Base-by-base conservation (phyloP, 1,140 invertebrate species). In the Laodelphax striatellus region DNA sequence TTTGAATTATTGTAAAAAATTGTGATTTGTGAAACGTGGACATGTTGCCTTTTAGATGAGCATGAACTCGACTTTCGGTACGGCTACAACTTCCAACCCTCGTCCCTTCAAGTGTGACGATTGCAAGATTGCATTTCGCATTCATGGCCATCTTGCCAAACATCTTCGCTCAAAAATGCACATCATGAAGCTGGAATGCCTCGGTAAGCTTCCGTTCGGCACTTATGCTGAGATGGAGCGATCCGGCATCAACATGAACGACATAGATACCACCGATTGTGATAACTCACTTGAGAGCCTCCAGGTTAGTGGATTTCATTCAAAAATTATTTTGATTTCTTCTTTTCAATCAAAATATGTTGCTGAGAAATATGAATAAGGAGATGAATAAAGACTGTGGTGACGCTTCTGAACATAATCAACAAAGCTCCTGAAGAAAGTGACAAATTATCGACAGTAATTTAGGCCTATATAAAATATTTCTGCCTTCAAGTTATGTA, bases 111-210 rank as follows among this genome's bases (percentile, higher is more conserved):
- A 94, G 69, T 98, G 95, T 76, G 85, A 83, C 6, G 92, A 97
- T 69, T 98, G 96, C 73, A 93, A 93, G 71, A 90, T 94, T 61
- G 93, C 92, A 1, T 98, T 98, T 72, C 82, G 94, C 63, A 97
- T 97, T 69, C 92, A 96, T 69, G 94, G 93, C 0, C 94, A 97
- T 74, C 76, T 98, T 65, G 92, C 94, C 0, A 97, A 97, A 76
- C 96, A 98, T 79, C 77, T 98, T 43, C 81, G 94, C 42, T 96
- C 93, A 31, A 97, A 97, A 79, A 90, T 92, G 82, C 96, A 99
- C 70, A 94, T 98, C 21, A 93, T 94, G 84, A 88, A 91, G 68
- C 77, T 98, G 43, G 94, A 97, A 73, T 93, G 90, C 72, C 73
- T 94, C 28, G 89, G 83, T 44, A 97, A 97, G 75, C 72, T 98